Base-by-base conservation (phyloP, 2,888 invertebrate species). In the Thera britannica region DNA sequence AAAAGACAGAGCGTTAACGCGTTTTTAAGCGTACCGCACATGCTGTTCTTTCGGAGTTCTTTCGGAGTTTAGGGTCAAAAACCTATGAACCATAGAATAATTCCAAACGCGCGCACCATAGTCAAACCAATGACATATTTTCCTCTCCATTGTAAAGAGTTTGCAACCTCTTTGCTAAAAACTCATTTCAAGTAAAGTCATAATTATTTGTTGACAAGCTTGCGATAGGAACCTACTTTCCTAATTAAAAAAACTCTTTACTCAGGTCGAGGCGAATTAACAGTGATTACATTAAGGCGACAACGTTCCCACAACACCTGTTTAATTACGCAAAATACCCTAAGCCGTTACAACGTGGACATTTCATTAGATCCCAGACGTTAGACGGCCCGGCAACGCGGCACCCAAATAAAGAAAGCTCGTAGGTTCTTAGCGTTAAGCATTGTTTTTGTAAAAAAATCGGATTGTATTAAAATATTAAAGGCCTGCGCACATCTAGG, bases 321-420 rank as follows among this genome's bases (percentile, higher is more conserved):
- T 81, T 81, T 82, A 82, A 81, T 82, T 82, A 82, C 81, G 73
- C 72, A 77, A 78, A 79, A 80, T 76, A 74, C 76, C 78, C 74
- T 75, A 74, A 79, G 75, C 76, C n/a, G 56, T 41, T 56, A 38
- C 56, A 11, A 56, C 76, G 72, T 68, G 74, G 76, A 76, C 81
- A 77, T 80, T 82, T 80, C 76, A 80, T 80, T 80, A 80, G 73
- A 76, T 46, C 44, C 78, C 75, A 76, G 74, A 77, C 72, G 62
- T 67, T 69, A 74, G 71, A 68, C 66, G 56, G 52, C 76, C 68
- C 23, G 23, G 23, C 23, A 23, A 23, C 23, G 78, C 69, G 73
- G 73, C 75, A 75, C 77, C 78, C 58, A 60, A 67, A 64, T 64
- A 67, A 65, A 48, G 59, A 49, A 59, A 68, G 62, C 59, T 51